phyloP scores from a whole-genome alignment of 2,797 vertebrate species.

The Philypnodon macrostomus region DNA sequence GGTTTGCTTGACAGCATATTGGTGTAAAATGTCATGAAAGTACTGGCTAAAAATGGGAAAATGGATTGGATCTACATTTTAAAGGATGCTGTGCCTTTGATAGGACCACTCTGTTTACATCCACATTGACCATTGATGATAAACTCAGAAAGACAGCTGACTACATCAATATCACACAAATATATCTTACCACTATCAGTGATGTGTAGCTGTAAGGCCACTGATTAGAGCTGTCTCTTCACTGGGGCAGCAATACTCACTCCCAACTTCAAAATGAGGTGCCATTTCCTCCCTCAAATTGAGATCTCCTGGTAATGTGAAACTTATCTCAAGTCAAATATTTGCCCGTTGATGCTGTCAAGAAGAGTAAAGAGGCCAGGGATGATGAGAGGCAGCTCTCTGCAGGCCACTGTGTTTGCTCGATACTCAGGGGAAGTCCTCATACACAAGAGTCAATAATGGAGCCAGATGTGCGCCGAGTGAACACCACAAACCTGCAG shows the following conservation, averaged over 20 bases:
- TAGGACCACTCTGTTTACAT: too few relatives aligned
- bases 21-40: too few relatives aligned
- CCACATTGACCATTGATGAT: too few relatives aligned
- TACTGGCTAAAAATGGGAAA: too few relatives aligned
- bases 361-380: conserved; percentile 52
- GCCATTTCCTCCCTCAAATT: conserved; percentile 45
- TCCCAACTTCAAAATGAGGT: conserved; percentile 31
- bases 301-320: conserved; percentile 59
- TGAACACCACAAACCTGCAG: conserved; percentile 4
- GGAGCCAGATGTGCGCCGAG: conserved; percentile 35
- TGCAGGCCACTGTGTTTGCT: conserved; percentile 64
- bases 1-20: too few relatives aligned
- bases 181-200: not conserved
- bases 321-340: conserved; percentile 69
- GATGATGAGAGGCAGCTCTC: conserved; percentile 63
- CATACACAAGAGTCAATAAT: conserved; percentile 65
- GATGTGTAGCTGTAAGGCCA: conserved; percentile 2
- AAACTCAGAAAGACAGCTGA: too few relatives aligned
- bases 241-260: conserved; percentile 12
- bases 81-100: too few relatives aligned
- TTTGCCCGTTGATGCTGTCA: conserved; percentile 66
- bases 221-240: not conserved
- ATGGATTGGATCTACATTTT: too few relatives aligned
- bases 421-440: conserved; percentile 63
- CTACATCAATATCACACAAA: not conserved